Conservation (phyloP, 2,113 vertebrate species). For the Festucalex cinctus region DNA sequence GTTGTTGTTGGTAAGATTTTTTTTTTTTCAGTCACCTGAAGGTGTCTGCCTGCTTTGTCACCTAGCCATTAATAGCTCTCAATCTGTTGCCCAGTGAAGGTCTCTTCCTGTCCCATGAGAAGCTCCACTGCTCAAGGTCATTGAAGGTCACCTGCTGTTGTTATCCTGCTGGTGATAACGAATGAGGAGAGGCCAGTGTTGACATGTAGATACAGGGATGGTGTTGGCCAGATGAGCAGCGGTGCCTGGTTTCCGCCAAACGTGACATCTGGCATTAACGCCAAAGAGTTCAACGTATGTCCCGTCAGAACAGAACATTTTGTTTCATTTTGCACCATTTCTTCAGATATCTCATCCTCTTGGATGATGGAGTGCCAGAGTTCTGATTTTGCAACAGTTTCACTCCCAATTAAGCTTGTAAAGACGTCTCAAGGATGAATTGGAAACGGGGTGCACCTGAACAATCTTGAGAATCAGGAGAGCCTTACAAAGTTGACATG, state of each 20-base stretch:
- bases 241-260: too few species aligned
- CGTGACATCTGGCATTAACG: too few species aligned
- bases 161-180: neutral
- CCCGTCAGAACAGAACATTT: neutral
- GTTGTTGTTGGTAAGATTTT: too few species aligned
- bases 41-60: neutral
- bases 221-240: too few species aligned
- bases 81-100: slow-evolving; percentile 20
- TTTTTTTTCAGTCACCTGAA: slow-evolving; percentile 5
- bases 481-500: too few species aligned
- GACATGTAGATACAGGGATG: slow-evolving; percentile 7
- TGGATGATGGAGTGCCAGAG: too few species aligned
- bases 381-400: neutral
- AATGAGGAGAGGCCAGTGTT: slow-evolving; percentile 12
- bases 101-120: slow-evolving; percentile 23
- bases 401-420: too few species aligned
- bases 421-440: too few species aligned
- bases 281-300: too few species aligned
- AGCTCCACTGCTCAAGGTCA: slow-evolving; percentile 24
- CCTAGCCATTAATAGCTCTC: neutral
- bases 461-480: too few species aligned
- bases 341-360: neutral
- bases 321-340: neutral
- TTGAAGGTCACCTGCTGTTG: slow-evolving; percentile 35
- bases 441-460: too few species aligned